phyloP scores from a whole-genome alignment of 2,888 invertebrate species.

The Steromphala cineraria region DNA sequence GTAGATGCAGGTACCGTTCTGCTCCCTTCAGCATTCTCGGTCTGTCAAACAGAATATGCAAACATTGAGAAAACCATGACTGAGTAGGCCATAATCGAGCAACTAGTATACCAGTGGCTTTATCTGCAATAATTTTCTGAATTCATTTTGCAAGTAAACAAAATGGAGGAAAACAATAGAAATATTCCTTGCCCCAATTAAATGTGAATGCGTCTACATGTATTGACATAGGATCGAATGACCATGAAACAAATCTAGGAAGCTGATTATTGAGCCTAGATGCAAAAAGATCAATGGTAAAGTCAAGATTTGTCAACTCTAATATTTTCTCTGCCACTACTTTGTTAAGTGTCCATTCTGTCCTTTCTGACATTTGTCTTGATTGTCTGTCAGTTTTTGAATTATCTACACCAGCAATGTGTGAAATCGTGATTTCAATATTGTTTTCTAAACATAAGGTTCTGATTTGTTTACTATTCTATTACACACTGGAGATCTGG shows the following conservation, averaged over 20 bases:
- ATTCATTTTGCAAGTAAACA: slow-evolving; percentile 33
- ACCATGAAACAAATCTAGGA: slow-evolving; percentile 22
- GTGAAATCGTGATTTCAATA: neutral
- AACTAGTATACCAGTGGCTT: slow-evolving; percentile 24
- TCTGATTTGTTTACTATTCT: neutral
- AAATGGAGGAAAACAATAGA: slow-evolving; percentile 42
- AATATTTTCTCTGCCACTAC: neutral
- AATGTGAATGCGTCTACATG: slow-evolving; percentile 38
- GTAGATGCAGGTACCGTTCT: neutral
- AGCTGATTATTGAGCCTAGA: slow-evolving; percentile 28
- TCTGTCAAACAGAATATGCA: slow-evolving; percentile 12
- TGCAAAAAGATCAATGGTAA: slow-evolving; percentile 37
- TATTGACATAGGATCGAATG: slow-evolving; percentile 34
- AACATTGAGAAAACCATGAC: slow-evolving; percentile 34
- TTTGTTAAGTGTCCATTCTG: slow-evolving; percentile 4
- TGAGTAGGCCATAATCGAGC: slow-evolving; percentile 40
- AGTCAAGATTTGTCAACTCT: neutral
- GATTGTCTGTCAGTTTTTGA: neutral
- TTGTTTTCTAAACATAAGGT: slow-evolving; percentile 23
- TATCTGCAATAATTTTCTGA: slow-evolving; percentile 31
- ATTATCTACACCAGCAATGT: neutral
- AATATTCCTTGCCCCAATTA: slow-evolving; percentile 4
- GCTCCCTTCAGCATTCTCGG: slow-evolving; percentile 21
- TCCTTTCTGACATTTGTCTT: neutral
- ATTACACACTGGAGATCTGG: too few species aligned